Evolutionary conservation across 2,113 vertebrate species (phyloP).

Genomic region (Delphinus delphis): DNA sequence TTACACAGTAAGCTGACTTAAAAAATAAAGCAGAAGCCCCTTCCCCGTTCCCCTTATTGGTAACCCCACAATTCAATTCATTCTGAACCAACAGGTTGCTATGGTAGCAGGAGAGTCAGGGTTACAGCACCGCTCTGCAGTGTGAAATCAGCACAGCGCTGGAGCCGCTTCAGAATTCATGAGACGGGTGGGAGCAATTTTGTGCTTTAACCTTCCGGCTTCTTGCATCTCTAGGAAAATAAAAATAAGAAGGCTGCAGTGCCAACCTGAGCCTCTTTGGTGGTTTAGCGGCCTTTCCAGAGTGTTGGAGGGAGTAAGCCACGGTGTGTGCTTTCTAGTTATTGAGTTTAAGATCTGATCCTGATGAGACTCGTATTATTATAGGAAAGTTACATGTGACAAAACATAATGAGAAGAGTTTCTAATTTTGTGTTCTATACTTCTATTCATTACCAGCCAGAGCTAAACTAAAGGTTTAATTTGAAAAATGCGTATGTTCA

Average conservation of each 20-base stretch:
- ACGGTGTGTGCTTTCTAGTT: not conserved
- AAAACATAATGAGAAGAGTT: constrained; percentile 1
- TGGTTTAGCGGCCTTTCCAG: not conserved
- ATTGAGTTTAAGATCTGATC: constrained; percentile 17
- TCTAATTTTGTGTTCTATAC: not conserved
- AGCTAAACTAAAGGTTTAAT: not conserved
- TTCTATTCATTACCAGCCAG: not conserved
- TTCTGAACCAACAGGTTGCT: constrained; percentile 77
- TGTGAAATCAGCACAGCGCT: not conserved
- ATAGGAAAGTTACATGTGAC: not conserved
- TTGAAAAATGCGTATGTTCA: not conserved
- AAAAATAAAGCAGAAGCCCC: not conserved
- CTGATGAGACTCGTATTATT: not conserved
- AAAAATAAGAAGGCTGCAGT: not conserved
- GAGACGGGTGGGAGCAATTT: not conserved
- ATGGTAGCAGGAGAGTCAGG: constrained; percentile 71
- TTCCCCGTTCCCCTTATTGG: not conserved
- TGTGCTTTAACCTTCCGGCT: constrained; percentile 6
- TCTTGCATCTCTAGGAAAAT: constrained; percentile 31
- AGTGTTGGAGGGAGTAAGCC: not conserved
- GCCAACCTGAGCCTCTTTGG: not conserved
- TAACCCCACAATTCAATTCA: constrained; percentile 59
- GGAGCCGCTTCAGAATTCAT: not conserved
- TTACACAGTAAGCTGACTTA: not conserved
- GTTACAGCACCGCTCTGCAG: not conserved